Evolutionary conservation across 2,113 vertebrate species (phyloP), one percentile per base, ranked within the genome.

Genomic region (Paracanthobrama guichenoti): DNA sequence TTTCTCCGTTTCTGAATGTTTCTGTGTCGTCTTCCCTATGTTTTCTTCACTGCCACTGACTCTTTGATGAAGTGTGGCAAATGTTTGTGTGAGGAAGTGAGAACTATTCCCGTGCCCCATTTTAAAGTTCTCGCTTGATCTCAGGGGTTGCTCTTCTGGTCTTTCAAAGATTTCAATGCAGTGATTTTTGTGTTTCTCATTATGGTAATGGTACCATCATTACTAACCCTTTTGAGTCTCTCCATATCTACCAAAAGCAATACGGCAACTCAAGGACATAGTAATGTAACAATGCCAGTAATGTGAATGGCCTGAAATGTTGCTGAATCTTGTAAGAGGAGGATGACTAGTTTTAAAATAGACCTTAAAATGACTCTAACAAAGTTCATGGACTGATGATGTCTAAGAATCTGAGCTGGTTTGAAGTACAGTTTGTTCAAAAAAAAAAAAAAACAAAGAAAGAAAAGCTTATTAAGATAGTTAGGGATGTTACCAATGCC

Each of bases 101-200:
- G 28, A 76, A 81, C 67, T 16, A 28, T 28, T 60, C 24, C 35
- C 66, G 26, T 66, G 46, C 66, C 87, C 64, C 73, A 18, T 69
- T 73, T 55, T n/a, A 39, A 69, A 71, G 79, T 69, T 79, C 78
- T 75, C 55, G 16, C 67, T 86, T 84, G 66, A 86, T 78, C 87
- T 86, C 84, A 88, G 84, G 84, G 84, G 83, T 88, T 80, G 86
- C 59, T 86, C 46, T 85, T 67, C 10, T 69, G 84, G 83, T 83
- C n/a, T 75, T 89, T 88, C 18, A 64, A 71, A 71, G 83, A 85
- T 80, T 85, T 64, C 16, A 77, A 64, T 28, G 26, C 59, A 46
- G 77, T 67, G 60, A 22, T 72, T 16, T n/a, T 28, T 72, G 24
- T 28, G 6, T n/a, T 44, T 69, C 44, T 64, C 28, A 60, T 46